A percentile compares a stretch with the other conserved stretches of the same genome.
These are phyloP conservation scores for Idaea dimidiata DNA, from an alignment of 2,888 invertebrate genomes.

Conservation along the genomic window DNA sequence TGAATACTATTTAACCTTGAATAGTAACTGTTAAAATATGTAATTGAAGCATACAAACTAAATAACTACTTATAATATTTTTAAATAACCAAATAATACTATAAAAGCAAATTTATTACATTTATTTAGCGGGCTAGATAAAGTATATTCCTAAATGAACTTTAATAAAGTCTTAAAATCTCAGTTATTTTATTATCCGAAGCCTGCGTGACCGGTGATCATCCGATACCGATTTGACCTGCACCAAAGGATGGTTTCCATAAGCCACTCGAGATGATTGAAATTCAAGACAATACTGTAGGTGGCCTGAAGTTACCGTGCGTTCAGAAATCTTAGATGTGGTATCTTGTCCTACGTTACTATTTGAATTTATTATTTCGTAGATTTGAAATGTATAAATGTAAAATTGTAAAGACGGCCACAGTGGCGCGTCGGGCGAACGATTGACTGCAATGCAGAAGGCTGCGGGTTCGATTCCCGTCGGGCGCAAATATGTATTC, in stretches of 20 bases:
- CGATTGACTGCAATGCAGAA: no score
- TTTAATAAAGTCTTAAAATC: not conserved
- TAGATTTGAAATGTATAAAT: no score
- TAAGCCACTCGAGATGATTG: constrained; percentile 53
- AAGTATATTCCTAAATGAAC: not conserved
- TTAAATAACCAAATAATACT: no score
- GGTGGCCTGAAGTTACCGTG: constrained; percentile 50
- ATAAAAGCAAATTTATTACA: not conserved
- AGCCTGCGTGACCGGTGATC: constrained; percentile 49
- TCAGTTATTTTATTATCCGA: not conserved
- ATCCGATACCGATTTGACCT: constrained; percentile 57
- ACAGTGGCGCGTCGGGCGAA: no score
- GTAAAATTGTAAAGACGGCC: no score
- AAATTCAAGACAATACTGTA: constrained; percentile 64
- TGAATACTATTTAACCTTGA: constrained; percentile 34
- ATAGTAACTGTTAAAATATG: constrained; percentile 9
- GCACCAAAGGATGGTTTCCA: constrained; percentile 62
- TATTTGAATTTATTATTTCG: no score
- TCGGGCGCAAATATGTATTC: no score
- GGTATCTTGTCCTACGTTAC: constrained; percentile 27
- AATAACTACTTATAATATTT: no score
- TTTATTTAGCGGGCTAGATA: not conserved
- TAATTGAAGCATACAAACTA: not conserved
- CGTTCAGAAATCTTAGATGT: constrained; percentile 35
- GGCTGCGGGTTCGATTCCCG: no score